Evolutionary conservation across 2,113 vertebrate species (phyloP).

Genomic region (Rhabdornis inornatus): DNA sequence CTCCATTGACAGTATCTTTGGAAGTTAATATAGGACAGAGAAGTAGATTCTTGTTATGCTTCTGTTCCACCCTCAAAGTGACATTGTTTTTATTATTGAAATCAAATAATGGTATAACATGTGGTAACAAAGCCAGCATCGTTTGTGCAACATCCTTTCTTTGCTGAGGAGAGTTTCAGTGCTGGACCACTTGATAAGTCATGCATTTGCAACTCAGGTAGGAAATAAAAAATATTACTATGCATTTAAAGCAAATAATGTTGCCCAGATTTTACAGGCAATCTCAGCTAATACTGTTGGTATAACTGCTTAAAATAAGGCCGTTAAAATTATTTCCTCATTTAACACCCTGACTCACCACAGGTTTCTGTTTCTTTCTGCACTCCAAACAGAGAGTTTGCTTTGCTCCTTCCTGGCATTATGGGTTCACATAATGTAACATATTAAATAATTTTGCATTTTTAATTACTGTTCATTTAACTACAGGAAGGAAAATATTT

Average conservation of each 20-base stretch:
- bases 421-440: fast-evolving
- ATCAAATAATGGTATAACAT: background rate
- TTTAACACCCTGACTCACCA: background rate
- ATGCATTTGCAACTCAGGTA: background rate
- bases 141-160: background rate
- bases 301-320: background rate
- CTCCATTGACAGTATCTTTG: background rate
- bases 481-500: background rate
- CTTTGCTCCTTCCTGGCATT: background rate
- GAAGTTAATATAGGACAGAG: background rate
- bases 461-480: background rate
- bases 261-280: background rate
- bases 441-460: background rate
- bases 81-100: background rate
- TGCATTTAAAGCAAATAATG: background rate
- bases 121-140: background rate
- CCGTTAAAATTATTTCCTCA: background rate
- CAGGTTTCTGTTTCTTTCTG: background rate
- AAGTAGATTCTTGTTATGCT: background rate
- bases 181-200: background rate
- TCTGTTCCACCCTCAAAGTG: background rate
- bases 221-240: background rate
- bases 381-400: background rate
- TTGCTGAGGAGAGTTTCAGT: background rate
- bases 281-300: background rate